Percentiles rank a stretch among this genome's conserved stretches.
Evolutionary conservation across 2,888 invertebrate species (phyloP).

Genomic region (Lacanobia wlatinum): DNA sequence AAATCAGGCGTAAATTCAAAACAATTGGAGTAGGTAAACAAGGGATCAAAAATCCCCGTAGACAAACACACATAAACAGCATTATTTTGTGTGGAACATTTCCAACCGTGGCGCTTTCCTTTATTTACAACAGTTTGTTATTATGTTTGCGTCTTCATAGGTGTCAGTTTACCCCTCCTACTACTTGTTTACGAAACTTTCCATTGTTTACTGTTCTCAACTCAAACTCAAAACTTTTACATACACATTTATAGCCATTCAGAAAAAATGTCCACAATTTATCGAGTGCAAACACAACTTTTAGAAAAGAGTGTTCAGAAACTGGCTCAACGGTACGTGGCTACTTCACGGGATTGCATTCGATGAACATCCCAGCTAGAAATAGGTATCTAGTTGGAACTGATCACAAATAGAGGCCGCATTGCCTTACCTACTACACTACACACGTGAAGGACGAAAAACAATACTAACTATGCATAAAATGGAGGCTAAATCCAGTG

Average conservation of each 20-base stretch:
- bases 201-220: not conserved
- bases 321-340: no score
- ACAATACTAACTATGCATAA: no score
- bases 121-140: slow-evolving; percentile 4
- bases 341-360: no score
- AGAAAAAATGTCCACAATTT: not conserved
- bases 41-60: not conserved
- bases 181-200: not conserved
- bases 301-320: not conserved
- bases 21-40: not conserved
- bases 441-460: no score
- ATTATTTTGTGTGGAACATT: not conserved
- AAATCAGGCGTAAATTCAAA: not conserved
- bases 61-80: slow-evolving; percentile 13
- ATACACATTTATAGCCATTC: not conserved
- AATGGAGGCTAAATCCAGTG: no score
- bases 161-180: not conserved
- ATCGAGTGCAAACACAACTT: not conserved
- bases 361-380: no score
- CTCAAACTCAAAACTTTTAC: not conserved
- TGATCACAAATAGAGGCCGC: no score
- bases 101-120: not conserved
- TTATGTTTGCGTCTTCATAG: not conserved
- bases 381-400: no score
- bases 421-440: no score